phyloP scores from a whole-genome alignment of 1,140 invertebrate species.

The Nebria ingens region DNA sequence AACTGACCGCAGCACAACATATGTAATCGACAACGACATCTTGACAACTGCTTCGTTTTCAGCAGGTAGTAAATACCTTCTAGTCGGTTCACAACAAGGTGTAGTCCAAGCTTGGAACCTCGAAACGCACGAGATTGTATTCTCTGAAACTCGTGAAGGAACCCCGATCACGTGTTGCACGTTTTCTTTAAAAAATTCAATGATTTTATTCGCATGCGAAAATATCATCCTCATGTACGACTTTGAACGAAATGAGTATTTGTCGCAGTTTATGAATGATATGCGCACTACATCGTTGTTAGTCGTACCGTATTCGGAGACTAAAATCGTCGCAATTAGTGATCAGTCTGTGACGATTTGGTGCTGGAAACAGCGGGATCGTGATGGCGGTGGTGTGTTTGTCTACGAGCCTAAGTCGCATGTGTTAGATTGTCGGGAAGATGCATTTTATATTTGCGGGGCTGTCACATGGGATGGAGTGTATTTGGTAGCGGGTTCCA shows the following conservation, averaged over 20 bases:
- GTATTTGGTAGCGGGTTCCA: not conserved
- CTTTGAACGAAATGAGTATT: not conserved
- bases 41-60: conserved; percentile 14
- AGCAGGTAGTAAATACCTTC: conserved; percentile 3
- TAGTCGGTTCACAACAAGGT: not conserved
- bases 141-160: not conserved
- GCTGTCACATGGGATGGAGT: not conserved
- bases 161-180: conserved; percentile 1
- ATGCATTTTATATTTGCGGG: not conserved
- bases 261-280: not conserved
- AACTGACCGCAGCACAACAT: conserved; percentile 11
- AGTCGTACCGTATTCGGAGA: not conserved
- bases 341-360: not conserved
- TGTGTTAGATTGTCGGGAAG: not conserved
- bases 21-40: not conserved
- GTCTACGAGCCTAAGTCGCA: not conserved
- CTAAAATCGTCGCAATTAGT: not conserved
- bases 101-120: conserved; percentile 4
- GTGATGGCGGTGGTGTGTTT: not conserved
- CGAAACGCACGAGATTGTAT: not conserved
- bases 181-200: conserved; percentile 6
- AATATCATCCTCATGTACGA: conserved; percentile 6
- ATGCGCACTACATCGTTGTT: not conserved
- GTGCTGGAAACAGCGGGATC: not conserved
- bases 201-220: conserved; percentile 11